Evolutionary conservation across 1,140 invertebrate species (phyloP).

Genomic region (Semibalanus balanoides): DNA sequence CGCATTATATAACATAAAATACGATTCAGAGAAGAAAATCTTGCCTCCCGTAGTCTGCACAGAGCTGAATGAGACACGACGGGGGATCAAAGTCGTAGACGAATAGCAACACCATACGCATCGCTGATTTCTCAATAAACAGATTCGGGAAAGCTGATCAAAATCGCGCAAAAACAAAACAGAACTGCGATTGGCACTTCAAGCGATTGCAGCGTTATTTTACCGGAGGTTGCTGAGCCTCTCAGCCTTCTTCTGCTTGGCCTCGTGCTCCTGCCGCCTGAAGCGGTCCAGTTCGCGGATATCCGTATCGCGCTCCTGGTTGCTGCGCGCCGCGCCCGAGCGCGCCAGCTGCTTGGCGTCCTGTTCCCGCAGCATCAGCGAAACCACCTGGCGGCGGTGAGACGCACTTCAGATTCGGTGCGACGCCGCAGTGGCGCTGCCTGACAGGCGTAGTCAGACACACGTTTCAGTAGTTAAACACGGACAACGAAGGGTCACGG

Average conservation of each 20-base stretch:
- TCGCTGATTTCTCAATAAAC: background rate
- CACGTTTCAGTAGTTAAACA: too few relatives aligned
- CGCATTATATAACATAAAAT: too few relatives aligned
- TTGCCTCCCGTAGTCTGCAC: too few relatives aligned
- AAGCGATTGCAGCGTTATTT: too few relatives aligned
- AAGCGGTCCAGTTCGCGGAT: constrained; percentile 56
- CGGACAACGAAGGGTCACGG: too few relatives aligned
- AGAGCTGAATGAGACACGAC: too few relatives aligned
- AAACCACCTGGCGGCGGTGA: constrained; percentile 23
- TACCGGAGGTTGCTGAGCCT: constrained; percentile 15
- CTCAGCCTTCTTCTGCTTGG: constrained; percentile 16
- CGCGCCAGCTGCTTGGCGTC: constrained; percentile 61
- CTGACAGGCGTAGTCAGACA: too few relatives aligned
- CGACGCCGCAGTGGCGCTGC: too few relatives aligned
- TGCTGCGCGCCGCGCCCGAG: constrained; percentile 55
- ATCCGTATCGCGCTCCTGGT: constrained; percentile 63
- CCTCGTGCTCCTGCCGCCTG: constrained; percentile 18
- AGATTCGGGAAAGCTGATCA: constrained; percentile 1
- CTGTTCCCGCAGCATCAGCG: constrained; percentile 55
- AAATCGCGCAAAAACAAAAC: background rate
- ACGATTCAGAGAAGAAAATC: too few relatives aligned
- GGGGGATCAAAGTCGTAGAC: too few relatives aligned
- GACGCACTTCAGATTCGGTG: background rate
- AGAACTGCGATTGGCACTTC: too few relatives aligned
- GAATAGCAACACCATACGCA: too few relatives aligned